Conservation (phyloP, 2,797 vertebrate species). For the Holocentrus rufus region DNA sequence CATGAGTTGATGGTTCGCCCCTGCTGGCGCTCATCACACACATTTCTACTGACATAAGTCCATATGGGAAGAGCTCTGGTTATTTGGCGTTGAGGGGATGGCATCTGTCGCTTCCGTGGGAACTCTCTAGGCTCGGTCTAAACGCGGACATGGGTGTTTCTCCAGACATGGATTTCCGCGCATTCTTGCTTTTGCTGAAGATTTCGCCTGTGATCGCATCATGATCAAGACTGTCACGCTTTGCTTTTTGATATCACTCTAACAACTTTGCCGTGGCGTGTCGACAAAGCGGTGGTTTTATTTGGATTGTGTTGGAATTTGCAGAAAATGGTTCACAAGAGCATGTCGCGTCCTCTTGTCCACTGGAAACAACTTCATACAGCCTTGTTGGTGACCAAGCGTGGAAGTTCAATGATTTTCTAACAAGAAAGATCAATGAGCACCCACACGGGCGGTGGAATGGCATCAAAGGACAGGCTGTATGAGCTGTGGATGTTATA, state of each 20-base stretch:
- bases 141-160: constrained; percentile 79
- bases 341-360: constrained; percentile 61
- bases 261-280: constrained; percentile 58
- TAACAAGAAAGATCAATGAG: constrained; percentile 55
- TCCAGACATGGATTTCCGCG: constrained; percentile 65
- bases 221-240: constrained; percentile 28
- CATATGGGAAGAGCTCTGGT: constrained; percentile 18
- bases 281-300: constrained; percentile 42
- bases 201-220: constrained; percentile 44
- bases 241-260: constrained; percentile 29
- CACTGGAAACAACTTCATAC: constrained; percentile 66
- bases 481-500: constrained; percentile 95
- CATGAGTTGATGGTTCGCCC: constrained; percentile 37
- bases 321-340: constrained; percentile 72
- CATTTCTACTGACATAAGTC: constrained; percentile 10
- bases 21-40: constrained; percentile 8
- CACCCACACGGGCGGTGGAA: constrained; percentile 74
- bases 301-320: constrained; percentile 43
- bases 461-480: constrained; percentile 92
- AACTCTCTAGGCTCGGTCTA: constrained; percentile 67
- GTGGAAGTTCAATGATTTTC: constrained; percentile 54
- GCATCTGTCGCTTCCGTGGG: constrained; percentile 69
- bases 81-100: constrained; percentile 33
- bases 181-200: constrained; percentile 54
- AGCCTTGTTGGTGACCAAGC: constrained; percentile 24